Base-by-base conservation (phyloP, 2,888 invertebrate genomes). In the Agrochola macilenta region DNA sequence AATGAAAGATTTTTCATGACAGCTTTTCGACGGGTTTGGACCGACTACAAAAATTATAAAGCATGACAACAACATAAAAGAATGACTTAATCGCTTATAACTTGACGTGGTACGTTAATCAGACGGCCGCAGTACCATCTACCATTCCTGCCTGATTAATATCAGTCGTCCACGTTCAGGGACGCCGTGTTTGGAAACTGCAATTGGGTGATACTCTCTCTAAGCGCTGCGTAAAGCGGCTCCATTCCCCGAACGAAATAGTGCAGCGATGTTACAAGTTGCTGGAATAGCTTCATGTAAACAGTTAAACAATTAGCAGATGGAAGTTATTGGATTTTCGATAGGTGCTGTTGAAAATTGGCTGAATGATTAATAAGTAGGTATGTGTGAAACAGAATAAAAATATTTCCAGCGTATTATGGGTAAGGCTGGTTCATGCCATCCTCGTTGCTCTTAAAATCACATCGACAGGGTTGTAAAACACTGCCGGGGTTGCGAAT, bases 71-170 rank as follows among this genome's bases (percentile, higher is more conserved):
- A 30, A 20, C 23, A 43, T 30, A n/a, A 20, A 52, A 58, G 0
- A 61, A 17, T 46, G 3, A 23, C 14, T 4, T 5, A 0, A 7
- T 14, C 71, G 71, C 79, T 78, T 61, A 69, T 81, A 57, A 60
- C 81, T 80, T 77, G 73, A n/a, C 39, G 9, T 0, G 17, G 54
- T 58, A 64, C 72, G 79, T 89, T 88, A 84, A 90, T 89, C 88
- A 88, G 83, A 81, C 79, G 77, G 78, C 78, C 70, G 61, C 81
- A 79, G 78, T 73, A 78, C 76, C 74, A 84, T 82, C 86, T 60
- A 81, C 78, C 69, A 74, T 69, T 86, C 69, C 77, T 23, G 23
- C 58, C 86, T 88, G 90, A 90, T 90, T 89, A 90, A 90, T 89
- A 90, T 88, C 87, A 85, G 84, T 81, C 76, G 81, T 71, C 79